Evolutionary conservation across 1,140 invertebrate genomes (phyloP), one percentile per base, ranked within the genome.

Genomic region (Mya arenaria): DNA sequence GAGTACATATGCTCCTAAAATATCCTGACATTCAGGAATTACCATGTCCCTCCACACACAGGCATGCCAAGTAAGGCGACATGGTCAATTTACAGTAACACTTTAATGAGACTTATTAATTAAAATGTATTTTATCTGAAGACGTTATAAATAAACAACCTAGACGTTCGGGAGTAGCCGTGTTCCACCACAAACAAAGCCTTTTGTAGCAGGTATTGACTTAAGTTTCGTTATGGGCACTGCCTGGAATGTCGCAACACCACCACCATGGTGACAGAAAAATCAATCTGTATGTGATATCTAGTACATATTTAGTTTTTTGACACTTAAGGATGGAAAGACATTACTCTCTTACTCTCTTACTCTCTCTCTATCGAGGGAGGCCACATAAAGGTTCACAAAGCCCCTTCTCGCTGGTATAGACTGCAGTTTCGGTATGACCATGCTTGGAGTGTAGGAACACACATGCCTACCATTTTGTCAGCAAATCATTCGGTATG

Each of bases 91-190:
- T n/a, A n/a, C n/a, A 85, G 63, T 55, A 83, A 4, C 79, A 60
- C 74, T 80, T 80, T 68, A 85, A 83, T 69, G 39, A 83, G 52
- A 74, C 81, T 71, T 83, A 83, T 83, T n/a, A n/a, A n/a, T n/a
- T n/a, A n/a, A n/a, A n/a, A n/a, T n/a, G n/a, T n/a, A n/a, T n/a
- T n/a, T n/a, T n/a, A n/a, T n/a, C n/a, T n/a, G n/a, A n/a, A n/a
- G n/a, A n/a, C n/a, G n/a, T n/a, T n/a, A n/a, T n/a, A n/a, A n/a
- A n/a, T n/a, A n/a, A n/a, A n/a, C n/a, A n/a, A n/a, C n/a, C n/a
- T n/a, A n/a, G n/a, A n/a, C n/a, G n/a, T n/a, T n/a, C n/a, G n/a
- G n/a, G n/a, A n/a, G n/a, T n/a, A n/a, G n/a, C n/a, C n/a, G n/a
- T n/a, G n/a, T n/a, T n/a, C n/a, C n/a, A n/a, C n/a, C n/a, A n/a